Evolutionary conservation across 2,113 vertebrate species (phyloP).

Genomic region (Cyprinodon variegatus): DNA sequence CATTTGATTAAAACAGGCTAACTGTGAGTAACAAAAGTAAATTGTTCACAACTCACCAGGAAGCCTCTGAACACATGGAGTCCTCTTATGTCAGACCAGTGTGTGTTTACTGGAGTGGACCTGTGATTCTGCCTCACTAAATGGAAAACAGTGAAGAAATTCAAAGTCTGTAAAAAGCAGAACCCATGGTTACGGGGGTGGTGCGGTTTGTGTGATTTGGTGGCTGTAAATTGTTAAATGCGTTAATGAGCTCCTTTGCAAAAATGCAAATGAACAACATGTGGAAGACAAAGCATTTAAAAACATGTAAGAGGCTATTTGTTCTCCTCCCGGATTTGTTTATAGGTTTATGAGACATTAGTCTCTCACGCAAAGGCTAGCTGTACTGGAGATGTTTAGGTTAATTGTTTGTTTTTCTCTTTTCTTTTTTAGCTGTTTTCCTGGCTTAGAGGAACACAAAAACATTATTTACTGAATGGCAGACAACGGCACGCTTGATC

Average conservation of each 20-base stretch:
- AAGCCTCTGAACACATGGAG: not conserved
- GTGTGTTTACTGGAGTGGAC: constrained; percentile 22
- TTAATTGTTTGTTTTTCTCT: constrained; percentile 10
- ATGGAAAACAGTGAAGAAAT: constrained; percentile 61
- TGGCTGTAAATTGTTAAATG: constrained; percentile 72
- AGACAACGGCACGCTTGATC: not conserved
- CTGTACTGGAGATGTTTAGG: constrained; percentile 32
- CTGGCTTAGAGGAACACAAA: not conserved
- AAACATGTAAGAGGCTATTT: constrained; percentile 70
- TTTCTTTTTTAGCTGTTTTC: not conserved
- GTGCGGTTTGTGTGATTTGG: constrained; percentile 71
- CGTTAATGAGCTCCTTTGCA: constrained; percentile 76
- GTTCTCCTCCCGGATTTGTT: constrained; percentile 64
- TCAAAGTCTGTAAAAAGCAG: constrained; percentile 53
- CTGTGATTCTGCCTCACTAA: constrained; percentile 32
- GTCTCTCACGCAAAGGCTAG: constrained; percentile 70
- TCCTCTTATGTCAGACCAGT: not conserved
- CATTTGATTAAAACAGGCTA: not conserved
- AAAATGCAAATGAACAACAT: constrained; percentile 80
- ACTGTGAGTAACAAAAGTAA: not conserved
- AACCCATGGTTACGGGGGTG: constrained; percentile 50
- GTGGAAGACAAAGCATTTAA: constrained; percentile 78
- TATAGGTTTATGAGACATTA: constrained; percentile 53
- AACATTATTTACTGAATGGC: not conserved
- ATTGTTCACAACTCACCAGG: not conserved